phyloP scores from a whole-genome alignment of 2,888 invertebrate species.

The Megastigmus dorsalis region DNA sequence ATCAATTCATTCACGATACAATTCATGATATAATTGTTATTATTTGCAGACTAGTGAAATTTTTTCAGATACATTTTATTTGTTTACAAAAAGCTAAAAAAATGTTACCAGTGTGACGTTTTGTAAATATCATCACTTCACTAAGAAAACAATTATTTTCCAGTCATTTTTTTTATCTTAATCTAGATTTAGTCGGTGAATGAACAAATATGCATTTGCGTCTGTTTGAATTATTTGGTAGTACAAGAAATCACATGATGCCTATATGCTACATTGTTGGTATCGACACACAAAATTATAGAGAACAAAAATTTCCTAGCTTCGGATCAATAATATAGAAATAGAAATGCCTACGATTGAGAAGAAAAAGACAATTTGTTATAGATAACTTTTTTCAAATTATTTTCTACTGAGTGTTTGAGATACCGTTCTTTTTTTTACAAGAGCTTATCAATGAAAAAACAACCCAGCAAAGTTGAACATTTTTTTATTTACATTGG shows the following conservation, averaged over 20 bases:
- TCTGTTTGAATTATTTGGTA: too few species aligned
- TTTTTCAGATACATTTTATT: slow-evolving; percentile 26
- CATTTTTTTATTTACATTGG: slow-evolving; percentile 40
- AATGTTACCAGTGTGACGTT: slow-evolving; percentile 30
- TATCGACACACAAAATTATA: slow-evolving; percentile 17
- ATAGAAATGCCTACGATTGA: not conserved
- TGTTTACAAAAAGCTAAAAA: slow-evolving; percentile 32
- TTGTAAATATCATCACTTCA: slow-evolving; percentile 17
- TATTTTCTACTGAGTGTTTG: not conserved
- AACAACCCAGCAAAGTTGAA: slow-evolving; percentile 10
- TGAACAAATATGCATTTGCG: slow-evolving; percentile 18
- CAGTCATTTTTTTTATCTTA: slow-evolving; percentile 24
- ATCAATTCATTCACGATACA: not conserved
- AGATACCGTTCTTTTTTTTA: not conserved
- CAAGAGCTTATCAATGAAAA: not conserved
- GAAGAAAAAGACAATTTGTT: too few species aligned
- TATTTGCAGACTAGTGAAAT: slow-evolving; percentile 30
- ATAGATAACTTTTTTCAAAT: too few species aligned
- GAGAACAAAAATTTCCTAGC: slow-evolving; percentile 8
- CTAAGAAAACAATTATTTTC: slow-evolving; percentile 34
- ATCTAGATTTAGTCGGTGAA: slow-evolving; percentile 12
- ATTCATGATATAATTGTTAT: too few species aligned
- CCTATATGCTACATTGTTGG: slow-evolving; percentile 6
- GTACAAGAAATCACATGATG: slow-evolving; percentile 24
- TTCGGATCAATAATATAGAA: slow-evolving; percentile 24